Conservation (phyloP, 2,797 vertebrate species). For the Buphagus erythrorhynchus region DNA sequence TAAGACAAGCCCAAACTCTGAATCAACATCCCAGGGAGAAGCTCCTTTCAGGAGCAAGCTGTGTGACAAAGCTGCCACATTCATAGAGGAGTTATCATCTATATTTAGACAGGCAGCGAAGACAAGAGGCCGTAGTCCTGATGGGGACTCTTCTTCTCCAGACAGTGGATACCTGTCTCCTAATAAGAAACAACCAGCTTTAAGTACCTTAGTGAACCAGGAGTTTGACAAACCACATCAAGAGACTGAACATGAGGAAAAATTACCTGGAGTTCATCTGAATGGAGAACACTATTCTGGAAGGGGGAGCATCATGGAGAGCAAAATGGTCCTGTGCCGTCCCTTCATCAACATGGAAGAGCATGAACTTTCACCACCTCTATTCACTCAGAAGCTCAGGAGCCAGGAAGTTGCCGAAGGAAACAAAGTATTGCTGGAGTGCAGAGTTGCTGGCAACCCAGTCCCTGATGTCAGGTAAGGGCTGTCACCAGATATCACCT, state of each 20-base stretch:
- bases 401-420: slow-evolving; percentile 97
- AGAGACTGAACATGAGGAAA: slow-evolving; percentile 36
- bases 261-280: not conserved
- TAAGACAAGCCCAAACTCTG: slow-evolving; percentile 66
- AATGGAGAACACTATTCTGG: not conserved
- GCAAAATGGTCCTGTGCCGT: not conserved
- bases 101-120: slow-evolving; percentile 89
- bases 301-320: not conserved
- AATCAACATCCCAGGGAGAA: slow-evolving; percentile 75
- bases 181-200: slow-evolving; percentile 73
- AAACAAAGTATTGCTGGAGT: slow-evolving; percentile 88
- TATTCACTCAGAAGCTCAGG: slow-evolving; percentile 91
- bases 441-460: slow-evolving; percentile 89
- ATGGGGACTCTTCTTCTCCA: slow-evolving; percentile 92
- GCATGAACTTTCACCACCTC: slow-evolving; percentile 80
- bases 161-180: slow-evolving; percentile 96
- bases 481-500: not conserved
- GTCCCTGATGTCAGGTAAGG: slow-evolving; percentile 89
- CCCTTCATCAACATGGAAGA: slow-evolving; percentile 34
- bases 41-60: slow-evolving; percentile 83
- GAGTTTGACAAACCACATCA: slow-evolving; percentile 30
- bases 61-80: slow-evolving; percentile 89
- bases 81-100: slow-evolving; percentile 96
- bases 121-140: slow-evolving; percentile 79
- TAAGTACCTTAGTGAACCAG: slow-evolving; percentile 58